Evolutionary conservation across 1,140 invertebrate species (phyloP).

Genomic region (Drosophila littoralis): DNA sequence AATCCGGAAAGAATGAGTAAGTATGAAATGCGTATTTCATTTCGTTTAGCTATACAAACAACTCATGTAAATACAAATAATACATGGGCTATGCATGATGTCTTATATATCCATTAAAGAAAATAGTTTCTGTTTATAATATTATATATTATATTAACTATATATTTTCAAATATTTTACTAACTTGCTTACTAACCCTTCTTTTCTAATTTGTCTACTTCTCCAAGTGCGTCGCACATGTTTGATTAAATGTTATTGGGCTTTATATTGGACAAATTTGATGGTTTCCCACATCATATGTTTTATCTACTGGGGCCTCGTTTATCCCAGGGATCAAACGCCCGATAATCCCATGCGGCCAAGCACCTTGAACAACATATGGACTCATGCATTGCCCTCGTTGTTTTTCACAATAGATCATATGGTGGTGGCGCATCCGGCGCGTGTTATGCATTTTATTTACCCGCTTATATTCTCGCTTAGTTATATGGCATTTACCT

Average conservation of each 20-base stretch:
- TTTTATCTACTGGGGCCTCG: slow-evolving; percentile 30
- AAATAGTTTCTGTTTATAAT: too few species aligned
- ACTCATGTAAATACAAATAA: too few species aligned
- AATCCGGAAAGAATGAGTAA: slow-evolving; percentile 30
- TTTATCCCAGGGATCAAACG: slow-evolving; percentile 22
- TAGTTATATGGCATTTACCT: slow-evolving; percentile 88
- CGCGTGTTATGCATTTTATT: slow-evolving; percentile 88
- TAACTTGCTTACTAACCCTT: not conserved
- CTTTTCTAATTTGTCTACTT: not conserved
- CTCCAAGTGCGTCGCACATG: not conserved
- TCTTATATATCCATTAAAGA: too few species aligned
- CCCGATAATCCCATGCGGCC: not conserved
- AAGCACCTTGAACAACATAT: slow-evolving; percentile 85
- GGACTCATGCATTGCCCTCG: slow-evolving; percentile 89
- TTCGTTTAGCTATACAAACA: too few species aligned
- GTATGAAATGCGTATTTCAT: not conserved
- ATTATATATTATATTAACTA: not conserved
- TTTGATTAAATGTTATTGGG: slow-evolving; percentile 50
- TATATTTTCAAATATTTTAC: too few species aligned
- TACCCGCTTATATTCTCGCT: slow-evolving; percentile 87
- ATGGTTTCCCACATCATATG: not conserved
- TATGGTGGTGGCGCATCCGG: slow-evolving; percentile 88
- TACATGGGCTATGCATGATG: too few species aligned
- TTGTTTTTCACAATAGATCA: slow-evolving; percentile 89
- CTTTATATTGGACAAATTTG: slow-evolving; percentile 47